Evolutionary conservation across 2,888 invertebrate genomes (phyloP).

Genomic region (Parapristionchus giblindavisi): DNA sequence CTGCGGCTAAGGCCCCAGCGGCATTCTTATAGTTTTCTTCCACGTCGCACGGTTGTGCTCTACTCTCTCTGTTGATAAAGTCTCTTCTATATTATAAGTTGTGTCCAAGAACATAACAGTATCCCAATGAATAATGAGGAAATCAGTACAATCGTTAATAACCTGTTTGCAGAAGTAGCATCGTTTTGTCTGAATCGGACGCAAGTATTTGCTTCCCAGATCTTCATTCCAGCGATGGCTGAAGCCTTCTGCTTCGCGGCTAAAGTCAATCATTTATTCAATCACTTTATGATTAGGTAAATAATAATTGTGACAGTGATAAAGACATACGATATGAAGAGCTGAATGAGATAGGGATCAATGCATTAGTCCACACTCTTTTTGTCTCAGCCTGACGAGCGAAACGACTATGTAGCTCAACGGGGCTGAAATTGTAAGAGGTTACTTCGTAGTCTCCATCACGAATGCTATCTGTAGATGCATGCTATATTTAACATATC

Average conservation of each 20-base stretch:
- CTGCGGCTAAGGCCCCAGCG: too few relatives aligned
- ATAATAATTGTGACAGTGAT: background rate
- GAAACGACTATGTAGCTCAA: slow-evolving; percentile 23
- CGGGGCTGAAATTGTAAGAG: too few relatives aligned
- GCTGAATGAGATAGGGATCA: slow-evolving; percentile 28
- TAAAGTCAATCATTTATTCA: background rate
- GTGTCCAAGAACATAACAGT: too few relatives aligned
- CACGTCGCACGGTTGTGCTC: too few relatives aligned
- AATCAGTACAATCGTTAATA: background rate
- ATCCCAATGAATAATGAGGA: too few relatives aligned
- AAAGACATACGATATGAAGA: slow-evolving; percentile 11
- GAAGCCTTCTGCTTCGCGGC: slow-evolving; percentile 31
- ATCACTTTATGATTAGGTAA: background rate
- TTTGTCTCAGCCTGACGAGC: slow-evolving; percentile 27
- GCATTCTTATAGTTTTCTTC: too few relatives aligned
- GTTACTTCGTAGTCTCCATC: too few relatives aligned
- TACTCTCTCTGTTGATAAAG: too few relatives aligned
- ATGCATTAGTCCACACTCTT: slow-evolving; percentile 16
- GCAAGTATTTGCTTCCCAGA: slow-evolving; percentile 29
- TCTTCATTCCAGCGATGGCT: slow-evolving; percentile 26
- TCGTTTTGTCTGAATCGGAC: background rate
- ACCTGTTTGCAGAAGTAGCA: background rate
- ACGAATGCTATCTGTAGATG: too few relatives aligned
- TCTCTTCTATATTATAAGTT: too few relatives aligned
- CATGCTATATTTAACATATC: too few relatives aligned